Base-by-base conservation (phyloP, 2,797 vertebrate genomes). In the Tokudaia tokunoshimensis region DNA sequence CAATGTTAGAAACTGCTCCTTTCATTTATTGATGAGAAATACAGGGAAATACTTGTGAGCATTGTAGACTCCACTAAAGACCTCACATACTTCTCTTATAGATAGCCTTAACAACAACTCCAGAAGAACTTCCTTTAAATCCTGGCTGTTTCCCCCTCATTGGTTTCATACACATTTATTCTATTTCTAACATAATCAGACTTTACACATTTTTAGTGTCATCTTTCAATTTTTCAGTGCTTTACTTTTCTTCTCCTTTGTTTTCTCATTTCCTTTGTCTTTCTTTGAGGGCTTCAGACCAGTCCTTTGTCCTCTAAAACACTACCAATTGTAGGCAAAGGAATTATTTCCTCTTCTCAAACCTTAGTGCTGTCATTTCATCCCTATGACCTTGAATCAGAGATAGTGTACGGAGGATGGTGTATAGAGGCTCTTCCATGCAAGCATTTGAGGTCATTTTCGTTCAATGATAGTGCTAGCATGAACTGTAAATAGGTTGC, bases 341-440 rank as follows among this genome's bases (percentile, higher is more conserved):
- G 3, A 34, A 13, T 20, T 85, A 15, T 44, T 41, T 37, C n/a
- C 41, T 74, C 19, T 41, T 41, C n/a, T 3, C 70, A 70, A 70
- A 70, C 47, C 26, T 34, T 55, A 3, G 1, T 34, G 34, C 50
- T 61, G n/a, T 52, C 7, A 26, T 34, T 50, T 47, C 17, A 72
- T 37, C 6, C 26, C 59, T 89, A 22, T 37, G 75, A 92, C n/a
- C 13, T 82, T 91, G 76, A 59, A 65, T 37, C 44, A 70, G 4
- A 6, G 6, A 10, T 59, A 2, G 2, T 22, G 2, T 34, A 3
- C 37, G 10, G 19, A 22, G 8, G 9, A 7, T 59, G 6, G 0
- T 34, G 4, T 34, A 8, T 81, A 19, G 19, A 17, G 7, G 59
- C 7, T 24, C 8, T 37, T 87, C 44, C 63, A 63, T 13, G 72